Percentiles rank a stretch among this genome's conserved stretches.
These are phyloP conservation scores for Indri indri DNA, from an alignment of 2,113 vertebrate species.

Conservation along the genomic window DNA sequence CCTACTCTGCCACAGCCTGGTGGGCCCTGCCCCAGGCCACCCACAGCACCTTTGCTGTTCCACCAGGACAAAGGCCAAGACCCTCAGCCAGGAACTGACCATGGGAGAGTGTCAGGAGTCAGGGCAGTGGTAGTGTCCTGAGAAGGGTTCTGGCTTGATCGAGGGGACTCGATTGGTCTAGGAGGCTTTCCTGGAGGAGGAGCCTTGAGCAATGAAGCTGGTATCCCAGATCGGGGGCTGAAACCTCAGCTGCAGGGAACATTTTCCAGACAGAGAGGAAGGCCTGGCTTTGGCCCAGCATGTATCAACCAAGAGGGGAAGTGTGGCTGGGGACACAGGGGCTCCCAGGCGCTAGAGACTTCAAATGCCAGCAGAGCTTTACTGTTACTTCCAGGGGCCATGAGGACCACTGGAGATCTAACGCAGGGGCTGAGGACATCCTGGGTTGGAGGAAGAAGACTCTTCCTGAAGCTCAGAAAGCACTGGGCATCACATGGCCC, in stretches of 20 bases:
- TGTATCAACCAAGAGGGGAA: not conserved
- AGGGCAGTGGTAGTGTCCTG: accelerated
- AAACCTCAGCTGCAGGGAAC: not conserved
- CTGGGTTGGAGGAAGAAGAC: not conserved
- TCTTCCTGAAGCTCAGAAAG: not conserved
- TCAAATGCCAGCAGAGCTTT: not conserved
- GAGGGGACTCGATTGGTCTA: not conserved
- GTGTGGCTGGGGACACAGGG: not conserved
- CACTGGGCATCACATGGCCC: not conserved
- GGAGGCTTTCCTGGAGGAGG: not conserved
- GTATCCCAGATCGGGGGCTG: not conserved
- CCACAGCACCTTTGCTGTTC: not conserved
- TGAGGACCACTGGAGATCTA: not conserved
- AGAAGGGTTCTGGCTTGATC: not conserved
- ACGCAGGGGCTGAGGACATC: not conserved
- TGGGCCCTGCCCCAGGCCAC: not conserved
- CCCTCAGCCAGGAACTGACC: not conserved
- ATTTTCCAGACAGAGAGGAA: not conserved
- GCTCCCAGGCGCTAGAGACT: not conserved
- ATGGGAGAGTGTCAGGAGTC: not conserved
- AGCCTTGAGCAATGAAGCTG: not conserved
- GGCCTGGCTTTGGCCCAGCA: not conserved
- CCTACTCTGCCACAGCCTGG: not conserved
- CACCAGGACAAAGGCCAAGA: not conserved
- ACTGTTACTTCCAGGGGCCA: not conserved